Percentiles rank a stretch among this genome's conserved stretches.
Evolutionary conservation across 2,888 invertebrate genomes (phyloP).

Genomic region (Eilema depressum): DNA sequence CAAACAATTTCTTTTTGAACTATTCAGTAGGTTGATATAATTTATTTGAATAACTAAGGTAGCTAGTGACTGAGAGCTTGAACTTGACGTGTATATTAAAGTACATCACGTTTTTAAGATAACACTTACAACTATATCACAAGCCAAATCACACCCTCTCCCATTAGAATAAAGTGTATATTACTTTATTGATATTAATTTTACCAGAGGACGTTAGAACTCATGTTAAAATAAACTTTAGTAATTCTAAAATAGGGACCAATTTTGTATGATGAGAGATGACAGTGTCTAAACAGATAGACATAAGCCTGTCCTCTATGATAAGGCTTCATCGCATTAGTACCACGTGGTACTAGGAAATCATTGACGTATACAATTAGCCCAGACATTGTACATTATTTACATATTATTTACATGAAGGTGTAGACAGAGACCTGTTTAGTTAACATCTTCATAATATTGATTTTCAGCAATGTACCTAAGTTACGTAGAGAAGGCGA

Average conservation of each 20-base stretch:
- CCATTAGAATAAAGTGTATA: neutral
- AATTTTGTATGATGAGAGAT: neutral
- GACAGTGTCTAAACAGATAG: conserved; percentile 40
- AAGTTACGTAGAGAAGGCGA: neutral
- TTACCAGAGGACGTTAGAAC: no score
- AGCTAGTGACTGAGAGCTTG: neutral
- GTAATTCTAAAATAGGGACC: neutral
- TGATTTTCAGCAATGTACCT: neutral
- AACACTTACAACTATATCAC: neutral
- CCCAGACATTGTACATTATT: neutral
- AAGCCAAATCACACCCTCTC: neutral
- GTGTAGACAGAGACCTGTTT: neutral
- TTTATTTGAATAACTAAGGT: neutral
- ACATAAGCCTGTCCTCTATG: conserved; percentile 57
- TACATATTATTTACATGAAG: neutral
- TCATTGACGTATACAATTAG: conserved; percentile 56
- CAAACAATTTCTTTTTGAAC: no score
- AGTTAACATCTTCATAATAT: neutral
- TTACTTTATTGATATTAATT: neutral
- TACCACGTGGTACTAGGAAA: conserved; percentile 62
- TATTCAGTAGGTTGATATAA: neutral
- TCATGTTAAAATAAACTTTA: neutral
- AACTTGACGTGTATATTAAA: conserved; percentile 9
- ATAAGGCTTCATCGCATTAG: conserved; percentile 76
- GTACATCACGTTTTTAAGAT: conserved; percentile 2